phyloP scores from a whole-genome alignment of 1,140 invertebrate genomes.

The Archivesica marissinica region DNA sequence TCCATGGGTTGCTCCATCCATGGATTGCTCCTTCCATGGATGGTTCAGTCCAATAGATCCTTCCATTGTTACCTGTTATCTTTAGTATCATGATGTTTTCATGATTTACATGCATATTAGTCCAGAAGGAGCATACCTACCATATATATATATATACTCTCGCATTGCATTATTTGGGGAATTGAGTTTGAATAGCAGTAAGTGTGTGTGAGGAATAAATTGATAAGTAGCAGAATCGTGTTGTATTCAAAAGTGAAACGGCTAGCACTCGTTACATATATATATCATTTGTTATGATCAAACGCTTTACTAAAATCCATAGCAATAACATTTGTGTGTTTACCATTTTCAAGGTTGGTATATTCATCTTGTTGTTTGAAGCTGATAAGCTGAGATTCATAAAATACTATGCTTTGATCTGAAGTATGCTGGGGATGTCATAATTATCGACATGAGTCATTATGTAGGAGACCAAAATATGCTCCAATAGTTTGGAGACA shows the following conservation, averaged over 20 bases:
- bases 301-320: neutral
- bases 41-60: too few relatives aligned
- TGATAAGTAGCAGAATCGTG: too few relatives aligned
- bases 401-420: conserved; percentile 38
- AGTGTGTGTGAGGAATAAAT: too few relatives aligned
- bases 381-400: conserved; percentile 54
- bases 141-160: too few relatives aligned
- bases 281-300: neutral
- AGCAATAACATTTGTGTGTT: too few relatives aligned
- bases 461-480: conserved; percentile 42
- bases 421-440: conserved; percentile 11
- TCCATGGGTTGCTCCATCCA: too few relatives aligned
- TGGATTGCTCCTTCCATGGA: too few relatives aligned
- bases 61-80: neutral
- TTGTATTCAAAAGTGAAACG: too few relatives aligned
- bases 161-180: neutral
- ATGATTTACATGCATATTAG: too few relatives aligned
- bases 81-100: too few relatives aligned
- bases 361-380: conserved; percentile 22
- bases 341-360: neutral
- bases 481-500: conserved; percentile 48
- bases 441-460: conserved; percentile 22
- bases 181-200: conserved; percentile 6
- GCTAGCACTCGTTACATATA: too few relatives aligned
- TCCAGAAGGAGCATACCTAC: too few relatives aligned